These are phyloP conservation scores for Festucalex cinctus DNA, from an alignment of 2,113 vertebrate species.

Conservation along the genomic window DNA sequence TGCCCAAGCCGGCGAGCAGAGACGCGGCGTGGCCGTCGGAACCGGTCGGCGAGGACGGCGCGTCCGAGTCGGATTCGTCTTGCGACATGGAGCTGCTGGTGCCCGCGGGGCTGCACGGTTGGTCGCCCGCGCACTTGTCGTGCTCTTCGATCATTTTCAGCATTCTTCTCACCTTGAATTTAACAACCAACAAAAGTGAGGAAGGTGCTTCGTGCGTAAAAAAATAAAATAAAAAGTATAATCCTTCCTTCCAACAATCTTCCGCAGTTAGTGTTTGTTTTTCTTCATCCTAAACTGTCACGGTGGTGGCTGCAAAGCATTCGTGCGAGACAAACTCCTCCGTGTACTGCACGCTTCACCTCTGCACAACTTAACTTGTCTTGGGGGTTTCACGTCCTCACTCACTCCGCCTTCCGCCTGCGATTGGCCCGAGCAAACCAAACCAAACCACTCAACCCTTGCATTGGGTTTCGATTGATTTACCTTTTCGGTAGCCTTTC, in stretches of 20 bases:
- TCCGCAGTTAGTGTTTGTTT: conserved; percentile 39
- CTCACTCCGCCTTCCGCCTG: conserved; percentile 63
- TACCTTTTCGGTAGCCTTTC: background rate
- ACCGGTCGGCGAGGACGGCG: conserved; percentile 83
- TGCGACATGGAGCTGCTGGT: conserved; percentile 84
- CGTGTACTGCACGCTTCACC: conserved; percentile 38
- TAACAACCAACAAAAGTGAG: conserved; percentile 11
- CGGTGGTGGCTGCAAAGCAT: conserved; percentile 10
- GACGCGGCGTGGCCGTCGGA: conserved; percentile 78
- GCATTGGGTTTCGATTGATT: conserved; percentile 54
- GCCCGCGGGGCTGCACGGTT: conserved; percentile 85
- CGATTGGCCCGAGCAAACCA: conserved; percentile 60
- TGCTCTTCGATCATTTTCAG: conserved; percentile 88
- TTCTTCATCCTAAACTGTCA: conserved; percentile 40
- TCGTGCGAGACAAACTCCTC: conserved; percentile 37
- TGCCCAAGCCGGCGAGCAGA: conserved; percentile 67
- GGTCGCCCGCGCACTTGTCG: conserved; percentile 76
- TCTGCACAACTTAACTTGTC: conserved; percentile 64
- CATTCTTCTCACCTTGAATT: conserved; percentile 61
- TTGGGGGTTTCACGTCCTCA: conserved; percentile 58
- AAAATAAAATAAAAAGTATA: conserved; percentile 29
- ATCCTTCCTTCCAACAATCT: conserved; percentile 29
- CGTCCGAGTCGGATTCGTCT: conserved; percentile 84
- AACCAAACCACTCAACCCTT: conserved; percentile 32
- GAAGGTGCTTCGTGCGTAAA: conserved; percentile 23